These are phyloP conservation scores for Neoarius graeffei DNA, from an alignment of 2,113 vertebrate genomes.

Conservation along the genomic window DNA sequence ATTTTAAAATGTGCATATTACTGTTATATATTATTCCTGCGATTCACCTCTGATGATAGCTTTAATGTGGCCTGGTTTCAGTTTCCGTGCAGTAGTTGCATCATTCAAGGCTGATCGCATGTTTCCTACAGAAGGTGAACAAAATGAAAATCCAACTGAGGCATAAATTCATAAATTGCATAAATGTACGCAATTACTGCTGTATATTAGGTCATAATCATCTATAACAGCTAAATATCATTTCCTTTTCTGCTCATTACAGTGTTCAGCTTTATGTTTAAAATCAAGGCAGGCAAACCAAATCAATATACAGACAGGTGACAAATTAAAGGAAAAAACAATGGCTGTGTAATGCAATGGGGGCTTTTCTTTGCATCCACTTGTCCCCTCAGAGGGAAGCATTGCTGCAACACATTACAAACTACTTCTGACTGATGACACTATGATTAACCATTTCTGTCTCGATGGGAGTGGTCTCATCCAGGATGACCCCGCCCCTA, in stretches of 20 bases:
- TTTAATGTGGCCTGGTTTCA: constrained; percentile 89
- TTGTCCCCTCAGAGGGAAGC: background rate
- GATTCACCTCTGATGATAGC: constrained; percentile 86
- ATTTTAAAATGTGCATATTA: background rate
- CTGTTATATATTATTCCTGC: background rate
- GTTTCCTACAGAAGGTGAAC: constrained; percentile 77
- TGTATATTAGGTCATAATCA: background rate
- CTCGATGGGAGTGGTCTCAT: background rate
- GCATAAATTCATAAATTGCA: background rate
- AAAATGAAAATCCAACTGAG: background rate
- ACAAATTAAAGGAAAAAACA: background rate
- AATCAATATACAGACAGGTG: background rate
- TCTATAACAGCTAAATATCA: background rate
- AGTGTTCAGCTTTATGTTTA: background rate
- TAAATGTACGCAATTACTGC: background rate
- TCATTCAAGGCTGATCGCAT: constrained; percentile 89
- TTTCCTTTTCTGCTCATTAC: background rate
- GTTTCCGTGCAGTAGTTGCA: constrained; percentile 80
- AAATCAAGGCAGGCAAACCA: background rate
- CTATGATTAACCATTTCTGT: background rate
- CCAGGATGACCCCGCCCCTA: background rate
- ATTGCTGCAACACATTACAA: background rate
- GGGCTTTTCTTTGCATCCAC: background rate
- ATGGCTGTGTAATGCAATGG: background rate
- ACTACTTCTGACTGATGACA: background rate